Evolutionary conservation across 2,797 vertebrate species (phyloP), one percentile per base, ranked within the genome.

Genomic region (Myotis vivesi): DNA sequence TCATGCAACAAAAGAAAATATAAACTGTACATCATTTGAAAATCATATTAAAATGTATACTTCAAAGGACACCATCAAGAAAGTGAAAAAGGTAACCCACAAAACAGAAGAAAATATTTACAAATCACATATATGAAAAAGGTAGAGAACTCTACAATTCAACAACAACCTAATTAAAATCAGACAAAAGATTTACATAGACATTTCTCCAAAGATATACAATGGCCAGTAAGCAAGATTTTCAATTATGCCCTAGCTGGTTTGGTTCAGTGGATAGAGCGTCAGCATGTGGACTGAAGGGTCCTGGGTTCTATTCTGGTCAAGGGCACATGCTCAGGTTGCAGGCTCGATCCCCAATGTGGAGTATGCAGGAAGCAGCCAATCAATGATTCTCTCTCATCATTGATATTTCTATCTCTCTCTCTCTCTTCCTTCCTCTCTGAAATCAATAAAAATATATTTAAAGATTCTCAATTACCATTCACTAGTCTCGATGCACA

Each of bases 1-100:
- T 99, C 88, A 97, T 98, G 99, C 99, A 99, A 49, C 4, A 46
- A 71, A n/a, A 86, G 36, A 72, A 92, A 79, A 68, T 30, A 91
- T 36, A 75, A 55, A 93, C 17, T 82, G 44, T 25, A 91, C n/a
- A 72, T 41, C 5, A 64, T 73, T 79, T 79, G 23, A 73, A 84
- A 95, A 73, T 75, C 22, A 1, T 73, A 90, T 64, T 16, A 72
- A 72, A 88, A 49, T 19, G 28, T 88, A 2, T 19, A 46, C 64
- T 72, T 89, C 33, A 83, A 84, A 89, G 41, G 41, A 86, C 12
- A 76, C 4, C 36, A 83, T 77, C 3, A 83, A 87, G 38, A 57
- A 86, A 64, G n/a, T 69, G 15, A 62, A 84, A 44, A 84, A 57
- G 8, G 71, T n/a, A 89, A 85, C 19, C 22, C 22, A 46, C 25